Conservation (phyloP, 2,113 vertebrate species). For the Camelus bactrianus region DNA sequence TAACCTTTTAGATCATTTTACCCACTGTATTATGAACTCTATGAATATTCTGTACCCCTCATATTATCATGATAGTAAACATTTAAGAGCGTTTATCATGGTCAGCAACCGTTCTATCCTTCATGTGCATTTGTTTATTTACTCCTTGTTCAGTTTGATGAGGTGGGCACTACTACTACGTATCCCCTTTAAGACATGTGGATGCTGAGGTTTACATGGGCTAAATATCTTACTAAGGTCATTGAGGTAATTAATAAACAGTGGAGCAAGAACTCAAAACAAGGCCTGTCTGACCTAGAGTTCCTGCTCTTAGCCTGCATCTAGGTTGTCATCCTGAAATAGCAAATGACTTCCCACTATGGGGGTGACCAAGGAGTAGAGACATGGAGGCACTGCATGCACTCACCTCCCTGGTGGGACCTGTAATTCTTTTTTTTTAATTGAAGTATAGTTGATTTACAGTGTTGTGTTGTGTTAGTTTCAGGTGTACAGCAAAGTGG, state of each 20-base stretch:
- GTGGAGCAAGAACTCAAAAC: not conserved
- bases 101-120: not conserved
- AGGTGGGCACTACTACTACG: not conserved
- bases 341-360: not conserved
- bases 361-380: not conserved
- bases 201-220: not conserved
- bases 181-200: not conserved
- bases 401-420: not conserved
- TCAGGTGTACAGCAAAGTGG: too few relatives aligned
- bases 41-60: not conserved
- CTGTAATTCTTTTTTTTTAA: not conserved
- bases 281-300: not conserved
- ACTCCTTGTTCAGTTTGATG: not conserved
- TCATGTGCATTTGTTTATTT: not conserved
- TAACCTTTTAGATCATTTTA: constrained; percentile 45
- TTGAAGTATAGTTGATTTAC: too few relatives aligned
- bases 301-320: not conserved
- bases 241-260: constrained; percentile 30
- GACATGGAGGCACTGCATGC: not conserved
- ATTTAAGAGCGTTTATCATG: not conserved
- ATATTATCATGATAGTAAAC: not conserved
- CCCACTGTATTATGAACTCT: not conserved
- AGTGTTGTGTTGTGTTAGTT: too few relatives aligned
- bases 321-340: not conserved
- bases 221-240: not conserved